These are phyloP conservation scores for Hirtodrosophila cameraria DNA, from an alignment of 2,888 invertebrate genomes.

Conservation along the genomic window DNA sequence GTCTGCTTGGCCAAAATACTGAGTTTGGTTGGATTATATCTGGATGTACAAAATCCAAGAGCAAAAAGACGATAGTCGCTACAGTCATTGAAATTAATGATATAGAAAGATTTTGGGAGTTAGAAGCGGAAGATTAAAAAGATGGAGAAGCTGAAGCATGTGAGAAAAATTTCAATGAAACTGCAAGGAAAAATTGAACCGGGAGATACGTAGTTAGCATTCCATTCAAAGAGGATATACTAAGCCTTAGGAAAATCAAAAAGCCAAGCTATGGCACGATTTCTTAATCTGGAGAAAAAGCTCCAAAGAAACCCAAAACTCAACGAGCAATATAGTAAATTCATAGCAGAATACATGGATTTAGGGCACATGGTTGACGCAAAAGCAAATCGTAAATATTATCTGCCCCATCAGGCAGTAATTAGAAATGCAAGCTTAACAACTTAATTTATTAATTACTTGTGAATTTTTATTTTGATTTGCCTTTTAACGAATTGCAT, in stretches of 20 bases:
- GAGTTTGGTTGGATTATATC: conserved; percentile 1
- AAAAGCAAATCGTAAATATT: neutral
- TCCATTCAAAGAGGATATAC: neutral
- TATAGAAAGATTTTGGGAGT: neutral
- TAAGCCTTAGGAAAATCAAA: neutral
- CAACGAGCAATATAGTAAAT: neutral
- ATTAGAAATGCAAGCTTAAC: conserved; percentile 1
- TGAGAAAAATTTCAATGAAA: neutral
- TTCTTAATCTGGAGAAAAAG: conserved; percentile 1
- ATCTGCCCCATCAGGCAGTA: conserved; percentile 3
- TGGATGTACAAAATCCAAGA: conserved; percentile 1
- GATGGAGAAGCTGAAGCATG: neutral
- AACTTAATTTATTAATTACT: no score
- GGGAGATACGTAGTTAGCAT: conserved; percentile 1
- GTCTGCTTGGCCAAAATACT: neutral
- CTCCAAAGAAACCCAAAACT: neutral
- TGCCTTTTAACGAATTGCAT: no score
- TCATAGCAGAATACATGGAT: neutral
- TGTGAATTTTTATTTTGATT: no score
- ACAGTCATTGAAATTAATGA: neutral
- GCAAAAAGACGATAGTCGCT: neutral
- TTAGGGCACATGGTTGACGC: conserved; percentile 2
- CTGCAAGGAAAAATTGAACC: neutral
- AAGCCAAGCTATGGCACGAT: neutral
- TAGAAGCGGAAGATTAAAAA: neutral